These are phyloP conservation scores for Prunella himalayana DNA, from an alignment of 2,113 vertebrate species.

Conservation along the genomic window DNA sequence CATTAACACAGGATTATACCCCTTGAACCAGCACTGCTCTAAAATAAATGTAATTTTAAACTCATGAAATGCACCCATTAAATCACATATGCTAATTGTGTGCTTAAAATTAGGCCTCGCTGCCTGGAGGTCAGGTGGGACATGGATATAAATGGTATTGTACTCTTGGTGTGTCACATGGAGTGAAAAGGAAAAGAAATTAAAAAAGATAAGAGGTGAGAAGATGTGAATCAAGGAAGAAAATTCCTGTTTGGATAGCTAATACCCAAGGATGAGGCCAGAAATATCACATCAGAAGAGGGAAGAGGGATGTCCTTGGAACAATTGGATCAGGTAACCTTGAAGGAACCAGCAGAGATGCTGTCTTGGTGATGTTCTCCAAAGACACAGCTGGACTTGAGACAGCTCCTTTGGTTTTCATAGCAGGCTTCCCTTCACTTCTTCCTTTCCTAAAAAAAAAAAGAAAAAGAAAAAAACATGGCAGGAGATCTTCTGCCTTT, in stretches of 20 bases:
- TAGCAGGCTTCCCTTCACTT: background rate
- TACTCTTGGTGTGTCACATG: rapidly evolving
- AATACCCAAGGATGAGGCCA: background rate
- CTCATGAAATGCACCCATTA: background rate
- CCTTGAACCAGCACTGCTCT: background rate
- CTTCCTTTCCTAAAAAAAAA: background rate
- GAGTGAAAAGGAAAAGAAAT: background rate
- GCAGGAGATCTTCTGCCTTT: background rate
- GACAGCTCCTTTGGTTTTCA: background rate
- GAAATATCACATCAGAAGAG: background rate
- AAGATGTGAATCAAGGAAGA: background rate
- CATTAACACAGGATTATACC: background rate
- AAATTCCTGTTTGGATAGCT: background rate
- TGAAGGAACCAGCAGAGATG: background rate
- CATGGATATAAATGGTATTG: background rate
- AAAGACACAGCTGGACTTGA: rapidly evolving
- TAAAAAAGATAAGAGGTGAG: background rate
- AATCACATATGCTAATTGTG: background rate
- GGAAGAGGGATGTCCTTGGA: background rate
- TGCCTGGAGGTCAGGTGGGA: background rate
- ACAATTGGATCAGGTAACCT: background rate
- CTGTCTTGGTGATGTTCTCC: background rate
- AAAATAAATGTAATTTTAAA: background rate
- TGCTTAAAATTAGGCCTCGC: background rate
- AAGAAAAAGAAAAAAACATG: background rate